Percentiles rank a stretch among this genome's conserved stretches.
These are phyloP conservation scores for Goniozus legneri DNA, from an alignment of 1,140 invertebrate genomes.

Conservation along the genomic window DNA sequence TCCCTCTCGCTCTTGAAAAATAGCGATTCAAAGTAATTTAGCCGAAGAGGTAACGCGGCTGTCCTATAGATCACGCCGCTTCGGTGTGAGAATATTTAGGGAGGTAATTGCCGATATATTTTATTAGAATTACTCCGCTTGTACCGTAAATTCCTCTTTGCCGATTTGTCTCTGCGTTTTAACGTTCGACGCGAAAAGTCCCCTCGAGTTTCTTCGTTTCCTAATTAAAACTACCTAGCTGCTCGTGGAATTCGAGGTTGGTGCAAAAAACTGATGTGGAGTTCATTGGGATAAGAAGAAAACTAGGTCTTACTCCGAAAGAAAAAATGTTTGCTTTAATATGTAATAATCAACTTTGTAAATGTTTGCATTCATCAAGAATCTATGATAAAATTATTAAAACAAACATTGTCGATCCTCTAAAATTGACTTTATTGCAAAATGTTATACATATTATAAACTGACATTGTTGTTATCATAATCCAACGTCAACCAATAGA, in stretches of 20 bases:
- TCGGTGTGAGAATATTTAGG: constrained; percentile 53
- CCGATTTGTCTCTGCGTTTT: constrained; percentile 44
- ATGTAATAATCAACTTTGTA: no score
- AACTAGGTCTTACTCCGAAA: no score
- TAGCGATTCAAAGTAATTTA: constrained; percentile 53
- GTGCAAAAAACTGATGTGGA: background rate
- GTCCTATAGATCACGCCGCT: constrained; percentile 47
- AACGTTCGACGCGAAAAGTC: constrained; percentile 26
- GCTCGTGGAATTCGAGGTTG: no score
- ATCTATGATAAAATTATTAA: no score
- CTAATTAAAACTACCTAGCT: constrained; percentile 52
- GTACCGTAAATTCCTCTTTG: constrained; percentile 50
- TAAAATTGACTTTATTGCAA: no score
- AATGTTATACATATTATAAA: no score
- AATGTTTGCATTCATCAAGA: no score
- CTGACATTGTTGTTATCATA: no score
- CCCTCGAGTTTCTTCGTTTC: constrained; percentile 22
- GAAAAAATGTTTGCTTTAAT: no score
- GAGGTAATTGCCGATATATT: constrained; percentile 56
- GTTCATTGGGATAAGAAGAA: no score
- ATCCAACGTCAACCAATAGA: no score
- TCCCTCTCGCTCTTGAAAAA: constrained; percentile 46
- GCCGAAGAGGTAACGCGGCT: constrained; percentile 21
- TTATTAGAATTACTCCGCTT: constrained; percentile 44
- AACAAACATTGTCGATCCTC: no score